These are phyloP conservation scores for Dendrolimus pini DNA, from an alignment of 2,888 invertebrate genomes.

Conservation along the genomic window DNA sequence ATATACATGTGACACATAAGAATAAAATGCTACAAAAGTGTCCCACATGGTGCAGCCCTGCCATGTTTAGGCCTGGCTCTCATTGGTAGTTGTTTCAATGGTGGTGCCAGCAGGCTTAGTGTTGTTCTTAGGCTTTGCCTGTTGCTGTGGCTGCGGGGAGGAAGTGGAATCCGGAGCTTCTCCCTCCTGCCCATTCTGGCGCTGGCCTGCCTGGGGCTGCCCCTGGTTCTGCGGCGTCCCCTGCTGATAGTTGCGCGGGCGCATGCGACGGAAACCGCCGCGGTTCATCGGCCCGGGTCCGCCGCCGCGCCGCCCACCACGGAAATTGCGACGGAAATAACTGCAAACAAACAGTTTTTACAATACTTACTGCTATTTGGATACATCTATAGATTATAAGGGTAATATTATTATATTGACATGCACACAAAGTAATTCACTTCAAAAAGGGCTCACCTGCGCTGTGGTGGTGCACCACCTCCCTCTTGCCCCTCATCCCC, in stretches of 20 bases:
- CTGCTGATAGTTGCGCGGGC: slow-evolving; percentile 52
- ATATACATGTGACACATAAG: slow-evolving; percentile 41
- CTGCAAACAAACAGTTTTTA: slow-evolving; percentile 16
- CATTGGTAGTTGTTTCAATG: slow-evolving; percentile 66
- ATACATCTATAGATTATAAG: background rate
- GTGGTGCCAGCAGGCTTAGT: slow-evolving; percentile 54
- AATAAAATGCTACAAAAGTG: slow-evolving; percentile 53
- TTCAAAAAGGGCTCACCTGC: slow-evolving; percentile 40
- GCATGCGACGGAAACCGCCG: slow-evolving; percentile 57
- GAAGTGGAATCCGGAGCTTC: slow-evolving; percentile 36
- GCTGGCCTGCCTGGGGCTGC: slow-evolving; percentile 27
- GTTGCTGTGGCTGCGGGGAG: slow-evolving; percentile 35
- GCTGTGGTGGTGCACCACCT: slow-evolving; percentile 58
- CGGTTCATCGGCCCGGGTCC: slow-evolving; percentile 62
- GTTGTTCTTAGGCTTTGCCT: slow-evolving; percentile 48
- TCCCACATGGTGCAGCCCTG: slow-evolving; percentile 36
- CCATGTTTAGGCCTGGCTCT: slow-evolving; percentile 66
- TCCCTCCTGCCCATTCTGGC: slow-evolving; percentile 50
- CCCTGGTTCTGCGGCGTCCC: slow-evolving; percentile 20
- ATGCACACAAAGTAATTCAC: background rate
- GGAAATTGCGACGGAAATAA: slow-evolving; percentile 86
- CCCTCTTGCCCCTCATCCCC: slow-evolving; percentile 63
- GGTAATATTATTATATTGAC: background rate
- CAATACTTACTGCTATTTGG: background rate
- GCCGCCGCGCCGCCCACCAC: slow-evolving; percentile 78